Evolutionary conservation across 1,140 invertebrate species (phyloP), one percentile per base, ranked within the genome.

Genomic region (Lasioglossum albipes): DNA sequence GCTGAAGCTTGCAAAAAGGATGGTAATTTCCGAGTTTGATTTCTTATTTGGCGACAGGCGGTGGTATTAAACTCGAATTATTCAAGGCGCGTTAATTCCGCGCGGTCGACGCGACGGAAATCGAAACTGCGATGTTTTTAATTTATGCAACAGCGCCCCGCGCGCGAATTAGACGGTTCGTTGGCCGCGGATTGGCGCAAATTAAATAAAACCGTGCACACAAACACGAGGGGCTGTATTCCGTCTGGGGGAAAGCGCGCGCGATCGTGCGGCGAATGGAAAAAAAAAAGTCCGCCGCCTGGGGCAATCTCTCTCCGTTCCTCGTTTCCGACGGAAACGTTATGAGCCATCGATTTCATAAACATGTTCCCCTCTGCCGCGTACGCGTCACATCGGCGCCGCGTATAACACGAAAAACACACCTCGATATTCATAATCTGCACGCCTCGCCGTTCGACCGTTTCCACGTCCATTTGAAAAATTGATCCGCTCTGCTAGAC

Each of bases 291-390:
- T 59, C 7, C 13, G 54, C 49, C 16, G 41, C 59, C 59, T 2
- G 41, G 2, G n/a, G 71, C 31, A 22, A 57, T n/a, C 42, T 41
- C 16, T 18, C 52, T 75, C 31, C 16, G 18, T 49, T 7, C 59
- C 41, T 12, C 7, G 71, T 36, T 72, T 20, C 20, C 59, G 42
- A 16, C 49, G 61, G 27, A 41, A 66, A 75, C 52, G 74, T 67
- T 75, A 74, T 16, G 22, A 49, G 18, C 45, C 49, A 59, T 75
- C 74, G 45, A 75, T 67, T 67, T 67, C 62, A 59, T 45, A 42
- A 68, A 22, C n/a, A 61, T 20, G 7, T 9, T 59, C 10, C n/a
- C 65, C 18, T 42, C 22, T 61, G 66, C 31, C 65, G 5, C 54
- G 57, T 59, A 59, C 52, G 36, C 49, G 36, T 22, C 18, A 10